Base-by-base conservation (phyloP, 1,140 invertebrate genomes). In the Periplaneta americana region DNA sequence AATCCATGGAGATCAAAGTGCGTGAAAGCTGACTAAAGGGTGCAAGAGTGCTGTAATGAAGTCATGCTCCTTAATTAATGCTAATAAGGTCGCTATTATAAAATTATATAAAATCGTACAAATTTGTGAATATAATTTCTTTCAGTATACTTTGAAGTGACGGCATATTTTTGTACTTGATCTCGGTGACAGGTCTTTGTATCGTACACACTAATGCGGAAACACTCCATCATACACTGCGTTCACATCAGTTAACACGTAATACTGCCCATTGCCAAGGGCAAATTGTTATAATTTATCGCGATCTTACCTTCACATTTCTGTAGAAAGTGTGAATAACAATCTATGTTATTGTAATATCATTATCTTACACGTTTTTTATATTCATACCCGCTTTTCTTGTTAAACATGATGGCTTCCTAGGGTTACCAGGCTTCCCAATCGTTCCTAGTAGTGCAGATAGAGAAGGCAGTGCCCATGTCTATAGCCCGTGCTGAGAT, bases 311-410 rank as follows among this genome's bases (percentile, higher is more conserved):
- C 76, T 36, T 36, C 34, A 36, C 76, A 36, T 78, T 78, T 36
- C 33, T 35, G 22, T 9, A 37, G 4, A 22, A 22, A n/a, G 34
- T 28, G 34, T 32, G n/a, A 78, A n/a, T 78, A 36, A 34, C 34
- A 36, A 28, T n/a, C 28, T 36, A 31, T 78, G 35, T 36, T 78
- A 78, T 15, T 36, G 76, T 31, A 78, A 35, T 28, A 11, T 15
- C 76, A 78, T 78, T 6, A 78, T 78, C 35, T 35, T 78, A 36
- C 34, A 36, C n/a, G 76, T 28, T 34, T 78, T 78, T 78, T 18
- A 35, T 13, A 3, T 28, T 66, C n/a, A 31, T 78, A 39, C 34
- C 76, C 76, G 76, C 76, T 78, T 78, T 78, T 31, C 35, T 78
- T 78, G 35, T 36, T 28, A 66, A 66, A 66, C 48, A 66, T 66